phyloP scores from a whole-genome alignment of 2,113 vertebrate genomes.

The Gobio gobio region DNA sequence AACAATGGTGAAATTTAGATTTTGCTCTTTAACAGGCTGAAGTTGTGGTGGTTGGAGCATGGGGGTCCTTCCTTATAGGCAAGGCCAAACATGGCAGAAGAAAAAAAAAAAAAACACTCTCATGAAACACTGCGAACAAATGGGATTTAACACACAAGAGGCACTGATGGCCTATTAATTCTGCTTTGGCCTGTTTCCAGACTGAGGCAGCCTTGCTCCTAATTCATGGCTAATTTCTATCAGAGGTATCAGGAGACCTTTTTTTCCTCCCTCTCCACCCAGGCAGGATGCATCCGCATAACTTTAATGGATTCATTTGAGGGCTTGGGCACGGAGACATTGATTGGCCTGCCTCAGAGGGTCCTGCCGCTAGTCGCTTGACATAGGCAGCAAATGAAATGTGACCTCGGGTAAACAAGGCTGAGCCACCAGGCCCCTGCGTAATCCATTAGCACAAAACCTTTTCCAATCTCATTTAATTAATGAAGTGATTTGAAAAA shows the following conservation, averaged over 20 bases:
- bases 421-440: constrained; percentile 80
- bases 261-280: constrained; percentile 53
- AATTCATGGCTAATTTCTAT: constrained; percentile 97
- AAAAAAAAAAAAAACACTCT: constrained; percentile 74
- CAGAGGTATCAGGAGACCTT: constrained; percentile 88
- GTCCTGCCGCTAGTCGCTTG: constrained; percentile 78
- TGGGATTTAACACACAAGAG: constrained; percentile 92
- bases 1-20: not conserved
- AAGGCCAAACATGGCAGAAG: constrained; percentile 74
- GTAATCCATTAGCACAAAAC: constrained; percentile 85
- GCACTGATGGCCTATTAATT: constrained; percentile 95
- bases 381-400: constrained; percentile 92
- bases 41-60: constrained; percentile 72
- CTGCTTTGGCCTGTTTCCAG: constrained; percentile 88
- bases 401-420: constrained; percentile 88
- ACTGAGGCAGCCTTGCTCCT: constrained; percentile 85
- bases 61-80: constrained; percentile 72
- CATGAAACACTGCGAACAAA: constrained; percentile 87
- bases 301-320: constrained; percentile 88
- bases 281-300: constrained; percentile 86
- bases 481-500: constrained; percentile 92
- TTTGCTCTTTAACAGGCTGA: constrained; percentile 68
- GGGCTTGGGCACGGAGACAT: constrained; percentile 84
- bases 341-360: constrained; percentile 87
- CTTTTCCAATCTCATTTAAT: constrained; percentile 90